Base-by-base conservation (phyloP, 1,140 invertebrate genomes). In the Macrostomum lignano region DNA sequence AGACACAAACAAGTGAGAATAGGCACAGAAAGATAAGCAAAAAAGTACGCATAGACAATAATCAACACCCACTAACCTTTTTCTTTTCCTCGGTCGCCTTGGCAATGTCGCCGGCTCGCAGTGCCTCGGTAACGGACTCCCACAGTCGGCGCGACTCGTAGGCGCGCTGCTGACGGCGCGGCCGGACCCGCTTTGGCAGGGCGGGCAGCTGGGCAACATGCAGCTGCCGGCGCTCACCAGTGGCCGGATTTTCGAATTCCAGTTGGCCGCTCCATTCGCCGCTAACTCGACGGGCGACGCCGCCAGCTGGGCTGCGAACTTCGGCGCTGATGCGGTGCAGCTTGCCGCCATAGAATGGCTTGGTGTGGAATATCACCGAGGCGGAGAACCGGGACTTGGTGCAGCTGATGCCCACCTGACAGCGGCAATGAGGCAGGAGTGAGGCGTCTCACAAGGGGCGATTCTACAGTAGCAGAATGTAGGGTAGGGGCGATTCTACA, bases 341-440 rank as follows among this genome's bases (percentile, higher is more conserved):
- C 55, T 84, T 88, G 19, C 82, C 81, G 13, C 81, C 79, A 55
- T 91, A 93, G 59, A 91, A n/a, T n/a, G n/a, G n/a, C n/a, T 91
- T 91, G 6, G 81, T 91, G 32, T 81, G 62, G 59, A 94, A 94
- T 54, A 86, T 76, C 11, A 93, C 65, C 42, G 70, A 68, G 14
- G 79, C 74, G 45, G 67, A 65, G 49, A 77, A 82, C 25, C 78
- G 77, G 3, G 77, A 82, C 51, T 88, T 74, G 14, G 68, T 64
- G 53, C 79, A 94, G 31, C 66, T 71, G 38, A 93, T 79, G 13
- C 65, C 68, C 1, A 82, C 73, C 1, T 66, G 66, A n/a, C n/a
- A n/a, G n/a, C n/a, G n/a, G n/a, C n/a, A n/a, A n/a, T n/a, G n/a
- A n/a, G n/a, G n/a, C n/a, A n/a, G n/a, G n/a, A n/a, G n/a, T n/a